Percentiles rank a stretch among this genome's conserved stretches.
Conservation (phyloP, 2,113 vertebrate genomes). For the Leucosticte australis region DNA sequence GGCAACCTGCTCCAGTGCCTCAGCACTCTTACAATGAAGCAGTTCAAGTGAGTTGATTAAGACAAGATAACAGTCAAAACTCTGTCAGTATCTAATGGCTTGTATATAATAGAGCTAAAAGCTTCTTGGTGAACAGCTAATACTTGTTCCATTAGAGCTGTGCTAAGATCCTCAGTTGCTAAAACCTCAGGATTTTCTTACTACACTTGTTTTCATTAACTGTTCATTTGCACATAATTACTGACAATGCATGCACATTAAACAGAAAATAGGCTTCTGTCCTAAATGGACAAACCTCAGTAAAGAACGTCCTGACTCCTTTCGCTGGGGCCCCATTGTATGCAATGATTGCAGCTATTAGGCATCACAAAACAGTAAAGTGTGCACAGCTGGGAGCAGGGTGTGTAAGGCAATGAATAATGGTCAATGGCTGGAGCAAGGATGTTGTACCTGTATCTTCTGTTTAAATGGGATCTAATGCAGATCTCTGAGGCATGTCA, state of each 20-base stretch:
- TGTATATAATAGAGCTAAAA: neutral
- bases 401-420: neutral
- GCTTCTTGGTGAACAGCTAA: neutral
- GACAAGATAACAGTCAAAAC: neutral
- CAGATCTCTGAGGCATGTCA: neutral
- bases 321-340: neutral
- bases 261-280: conserved; percentile 34
- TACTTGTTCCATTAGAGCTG: conserved; percentile 6
- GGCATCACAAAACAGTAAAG: neutral
- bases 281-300: neutral
- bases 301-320: neutral
- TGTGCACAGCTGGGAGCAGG: neutral
- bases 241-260: neutral
- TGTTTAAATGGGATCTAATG: neutral
- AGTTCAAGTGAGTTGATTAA: neutral
- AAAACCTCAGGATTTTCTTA: neutral
- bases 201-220: neutral
- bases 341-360: neutral
- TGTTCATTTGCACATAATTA: conserved; percentile 22
- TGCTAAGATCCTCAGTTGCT: neutral
- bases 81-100: neutral
- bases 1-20: neutral
- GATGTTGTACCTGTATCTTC: neutral
- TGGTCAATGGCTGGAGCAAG: neutral
- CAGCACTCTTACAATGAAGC: neutral